Evolutionary conservation across 2,888 invertebrate species (phyloP), one percentile per base, ranked within the genome.

Genomic region (Cheilosia pagana): DNA sequence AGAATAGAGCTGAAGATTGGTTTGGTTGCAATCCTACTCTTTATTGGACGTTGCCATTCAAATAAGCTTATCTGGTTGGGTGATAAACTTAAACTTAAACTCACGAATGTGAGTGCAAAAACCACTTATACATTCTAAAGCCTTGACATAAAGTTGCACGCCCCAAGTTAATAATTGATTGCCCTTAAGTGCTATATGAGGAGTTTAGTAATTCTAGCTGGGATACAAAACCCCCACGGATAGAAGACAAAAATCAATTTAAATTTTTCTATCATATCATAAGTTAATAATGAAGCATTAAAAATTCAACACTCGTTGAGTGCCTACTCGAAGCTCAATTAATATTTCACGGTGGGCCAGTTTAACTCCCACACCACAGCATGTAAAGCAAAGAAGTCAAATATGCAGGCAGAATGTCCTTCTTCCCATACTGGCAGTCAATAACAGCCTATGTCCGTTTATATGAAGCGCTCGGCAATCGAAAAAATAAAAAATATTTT

Each of bases 291-390:
- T 12, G 7, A 25, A 6, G n/a, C 28, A 52, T 65, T 14, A 76
- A 70, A 81, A 70, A 76, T 76, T 81, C 45, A 81, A 70, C 10
- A 28, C 12, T 4, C 23, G 7, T 10, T 12, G 52, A 52, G 28
- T 72, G 25, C 60, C 31, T 21, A 39, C 50, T 55, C 68, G 28
- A 7, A 28, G 43, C 52, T 59, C 45, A 62, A 76, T 76, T 81
- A 70, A 65, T 81, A 76, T 59, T 81, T 76, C 70, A 70, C 63
- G 39, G 57, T 52, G 50, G 50, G 6, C 57, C 67, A 43, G 31
- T 50, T 70, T 70, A 59, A 59, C 63, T 65, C 53, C 6, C 28
- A 43, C 53, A 21, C 2, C 4, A 6, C 43, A 41, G 21, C 8
- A 19, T 25, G 19, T 21, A 31, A 57, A 77, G n/a, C 23, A 75